Evolutionary conservation across 2,797 vertebrate species (phyloP), one percentile per base, ranked within the genome.

Genomic region (Ibycter americanus): DNA sequence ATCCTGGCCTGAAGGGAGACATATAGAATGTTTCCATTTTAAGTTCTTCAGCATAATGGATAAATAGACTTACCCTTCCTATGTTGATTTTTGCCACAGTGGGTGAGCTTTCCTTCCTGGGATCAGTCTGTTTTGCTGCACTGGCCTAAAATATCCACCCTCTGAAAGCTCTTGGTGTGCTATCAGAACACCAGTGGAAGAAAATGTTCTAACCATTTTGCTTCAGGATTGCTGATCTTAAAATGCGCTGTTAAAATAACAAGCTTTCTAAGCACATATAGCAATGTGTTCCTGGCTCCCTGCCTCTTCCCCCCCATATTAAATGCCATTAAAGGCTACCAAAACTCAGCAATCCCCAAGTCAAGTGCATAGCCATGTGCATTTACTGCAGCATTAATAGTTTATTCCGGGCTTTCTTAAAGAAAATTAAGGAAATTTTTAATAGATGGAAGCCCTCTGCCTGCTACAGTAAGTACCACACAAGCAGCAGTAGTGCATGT

Each of bases 11-110:
- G 83, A 73, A 74, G 65, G 65, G 20, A 78, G 68, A 74, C 36
- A 7, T 83, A 77, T 51, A 94, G 52, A 78, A 81, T 58, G 40
- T 77, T 95, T 96, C 95, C 83, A 91, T 95, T 95, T 92, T 83
- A 76, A 93, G 49, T 70, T 80, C 56, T 38, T 46, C 72, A 59
- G 49, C 58, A 31, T 68, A 83, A 81, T 58, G 85, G 68, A 15
- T 81, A 83, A 78, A 90, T 87, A 89, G 94, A 89, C 80, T 96
- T 61, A 23, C 46, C 87, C 49, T 83, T 76, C 66, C 51, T 20
- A 2, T 32, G 42, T 25, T 74, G 83, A 13, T 36, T 87, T 90
- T 88, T 77, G 63, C 71, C 80, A 38, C 61, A 46, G 70, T 63
- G 62, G 42, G 42, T 95, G 83, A 92, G 40, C 72, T 65, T 92